Base-by-base conservation (phyloP, 2,113 vertebrate species). In the Potamarius usumacintae region DNA sequence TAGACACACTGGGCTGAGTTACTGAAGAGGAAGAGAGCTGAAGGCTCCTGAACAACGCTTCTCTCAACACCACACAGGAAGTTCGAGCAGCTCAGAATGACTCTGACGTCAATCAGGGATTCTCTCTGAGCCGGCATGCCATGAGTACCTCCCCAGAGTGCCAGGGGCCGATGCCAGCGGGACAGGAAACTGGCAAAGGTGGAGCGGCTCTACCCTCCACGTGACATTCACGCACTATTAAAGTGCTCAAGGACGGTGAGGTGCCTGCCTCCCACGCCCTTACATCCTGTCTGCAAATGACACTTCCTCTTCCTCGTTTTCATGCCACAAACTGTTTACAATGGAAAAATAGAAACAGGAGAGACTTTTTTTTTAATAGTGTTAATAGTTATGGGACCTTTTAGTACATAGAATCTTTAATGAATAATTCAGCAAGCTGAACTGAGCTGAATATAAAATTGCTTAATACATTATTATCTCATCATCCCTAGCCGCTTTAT, bases 231-330 rank as follows among this genome's bases (percentile, higher is more conserved):
- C 60, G 90, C 90, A 90, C 88, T 90, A 92, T 88, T 79, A 89
- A 89, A 92, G 89, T 81, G 69, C 88, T 92, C 95, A 96, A 96
- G 94, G 95, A 92, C 94, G 92, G 89, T 91, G 89, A 90, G 86
- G 91, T 90, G 93, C 92, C 92, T 93, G 92, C 91, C 88, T 92
- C 92, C 87, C 92, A 90, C 67, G 90, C 89, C 91, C 90, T 92
- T 91, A 94, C 92, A 93, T 96, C 95, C 94, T 94, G 90, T 89
- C 86, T 94, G 95, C 93, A 95, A 95, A 92, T 88, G 65, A 72
- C 80, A 90, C 92, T 89, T 90, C 91, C 91, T 90, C 88, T 84
- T 92, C 90, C 90, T 91, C 58, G 71, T 83, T 87, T 90, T 88
- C 42, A 90, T 50, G n/a, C 89, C 18, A 71, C 74, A 69, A 84